A percentile compares a stretch with the other conserved stretches of the same genome.
phyloP scores from a whole-genome alignment of 2,888 invertebrate genomes.

The Agonopterix heracliana region DNA sequence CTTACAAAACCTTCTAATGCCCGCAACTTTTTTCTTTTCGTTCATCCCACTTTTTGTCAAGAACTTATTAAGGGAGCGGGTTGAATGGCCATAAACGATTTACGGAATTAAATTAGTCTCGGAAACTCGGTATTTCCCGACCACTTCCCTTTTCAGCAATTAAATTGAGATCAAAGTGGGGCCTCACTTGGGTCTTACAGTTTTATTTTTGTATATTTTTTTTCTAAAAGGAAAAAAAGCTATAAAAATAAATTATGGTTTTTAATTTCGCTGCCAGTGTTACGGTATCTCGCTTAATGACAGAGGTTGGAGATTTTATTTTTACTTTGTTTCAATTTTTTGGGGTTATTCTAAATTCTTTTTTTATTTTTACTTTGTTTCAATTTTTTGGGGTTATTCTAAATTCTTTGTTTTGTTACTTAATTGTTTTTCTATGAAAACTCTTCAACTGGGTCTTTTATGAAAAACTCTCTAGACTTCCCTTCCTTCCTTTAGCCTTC shows the following conservation, averaged over 20 bases:
- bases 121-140: constrained; percentile 4
- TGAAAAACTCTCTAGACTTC: not conserved
- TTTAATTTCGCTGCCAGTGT: constrained; percentile 49
- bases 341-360: not conserved
- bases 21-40: not conserved
- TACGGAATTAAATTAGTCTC: constrained; percentile 37
- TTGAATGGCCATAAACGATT: constrained; percentile 32
- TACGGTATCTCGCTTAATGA: constrained; percentile 20
- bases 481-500: not conserved
- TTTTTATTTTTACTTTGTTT: constrained; percentile 10
- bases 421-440: constrained; percentile 1
- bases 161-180: constrained; percentile 54
- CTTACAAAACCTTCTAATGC: too few relatives aligned
- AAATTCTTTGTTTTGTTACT: constrained; percentile 2
- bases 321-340: constrained; percentile 5
- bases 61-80: constrained; percentile 20
- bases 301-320: constrained; percentile 11
- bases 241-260: constrained; percentile 67
- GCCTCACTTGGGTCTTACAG: constrained; percentile 11
- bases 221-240: constrained; percentile 36
- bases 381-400: not conserved
- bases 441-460: not conserved
- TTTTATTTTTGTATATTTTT: not conserved
- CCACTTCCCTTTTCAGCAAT: constrained; percentile 44
- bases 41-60: constrained; percentile 16